Percentiles rank a stretch among this genome's conserved stretches.
These are phyloP conservation scores for Vesta saturnalis DNA, from an alignment of 2,888 invertebrate genomes.

Conservation along the genomic window DNA sequence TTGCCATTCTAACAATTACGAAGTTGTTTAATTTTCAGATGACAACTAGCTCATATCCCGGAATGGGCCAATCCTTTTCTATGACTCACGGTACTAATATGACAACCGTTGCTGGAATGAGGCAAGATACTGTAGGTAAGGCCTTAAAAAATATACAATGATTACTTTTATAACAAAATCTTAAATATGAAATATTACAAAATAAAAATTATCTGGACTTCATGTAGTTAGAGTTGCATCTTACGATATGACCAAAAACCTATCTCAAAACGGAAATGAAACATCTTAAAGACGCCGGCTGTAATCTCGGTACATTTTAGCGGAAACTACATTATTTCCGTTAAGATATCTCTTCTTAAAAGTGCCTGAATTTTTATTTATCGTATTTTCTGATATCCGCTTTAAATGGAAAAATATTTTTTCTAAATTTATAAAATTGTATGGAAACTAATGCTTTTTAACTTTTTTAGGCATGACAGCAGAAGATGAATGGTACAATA, in stretches of 20 bases:
- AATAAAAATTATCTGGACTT: not conserved
- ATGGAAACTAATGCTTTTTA: conserved; percentile 20
- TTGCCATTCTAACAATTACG: too few relatives aligned
- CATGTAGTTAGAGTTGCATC: conserved; percentile 3
- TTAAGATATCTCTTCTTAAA: conserved; percentile 39
- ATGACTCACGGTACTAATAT: conserved; percentile 94
- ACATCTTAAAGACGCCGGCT: conserved; percentile 59
- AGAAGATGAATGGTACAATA: conserved; percentile 98
- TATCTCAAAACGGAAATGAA: conserved; percentile 59
- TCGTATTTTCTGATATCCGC: not conserved
- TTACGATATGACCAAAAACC: conserved; percentile 44
- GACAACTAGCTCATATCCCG: conserved; percentile 91
- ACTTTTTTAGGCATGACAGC: conserved; percentile 84
- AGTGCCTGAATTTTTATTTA: conserved; percentile 27
- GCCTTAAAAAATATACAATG: conserved; percentile 37
- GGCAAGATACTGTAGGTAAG: conserved; percentile 87
- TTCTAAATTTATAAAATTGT: not conserved
- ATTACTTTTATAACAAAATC: too few relatives aligned
- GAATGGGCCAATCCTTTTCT: conserved; percentile 94
- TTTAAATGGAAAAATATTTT: not conserved
- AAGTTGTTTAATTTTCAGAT: conserved; percentile 87
- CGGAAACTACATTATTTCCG: conserved; percentile 51
- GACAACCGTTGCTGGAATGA: conserved; percentile 88
- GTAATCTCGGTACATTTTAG: conserved; percentile 52
- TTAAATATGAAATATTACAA: too few relatives aligned